Evolutionary conservation across 64 coral and sea anemone genomes (phyloP).

Genomic region (Stichodactyla helianthus): DNA sequence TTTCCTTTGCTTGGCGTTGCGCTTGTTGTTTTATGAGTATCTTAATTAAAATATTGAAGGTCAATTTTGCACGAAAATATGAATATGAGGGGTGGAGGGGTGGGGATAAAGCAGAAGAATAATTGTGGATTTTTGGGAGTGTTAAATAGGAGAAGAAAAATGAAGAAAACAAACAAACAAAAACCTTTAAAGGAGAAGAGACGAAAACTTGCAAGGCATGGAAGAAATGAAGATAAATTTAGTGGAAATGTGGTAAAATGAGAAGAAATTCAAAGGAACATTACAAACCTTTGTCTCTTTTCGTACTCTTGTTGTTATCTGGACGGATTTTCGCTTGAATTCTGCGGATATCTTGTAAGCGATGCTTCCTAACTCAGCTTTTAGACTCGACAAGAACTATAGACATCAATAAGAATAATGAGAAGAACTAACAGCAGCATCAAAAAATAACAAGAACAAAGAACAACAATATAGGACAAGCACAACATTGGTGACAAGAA

Average conservation of each 20-base stretch:
- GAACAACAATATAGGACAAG: neutral
- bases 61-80: neutral
- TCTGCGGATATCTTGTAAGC: slow-evolving; percentile 64
- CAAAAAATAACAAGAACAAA: neutral
- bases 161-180: neutral
- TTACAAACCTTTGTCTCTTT: slow-evolving; percentile 55
- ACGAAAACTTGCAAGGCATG: no score
- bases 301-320: slow-evolving; percentile 39
- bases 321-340: slow-evolving; percentile 48
- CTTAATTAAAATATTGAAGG: neutral
- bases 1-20: slow-evolving; percentile 49
- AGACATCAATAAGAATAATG: neutral
- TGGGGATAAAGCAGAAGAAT: neutral
- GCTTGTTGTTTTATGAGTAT: slow-evolving; percentile 8
- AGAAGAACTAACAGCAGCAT: neutral
- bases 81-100: neutral
- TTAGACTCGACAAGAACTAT: slow-evolving; percentile 61
- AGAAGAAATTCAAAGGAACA: neutral
- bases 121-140: no score
- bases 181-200: neutral
- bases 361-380: slow-evolving; percentile 57
- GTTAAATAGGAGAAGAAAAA: no score
- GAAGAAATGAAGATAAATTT: no score
- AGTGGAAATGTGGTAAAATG: neutral
- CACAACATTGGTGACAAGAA: no score